phyloP scores from a whole-genome alignment of 2,888 invertebrate species.

The Sturmia bella region DNA sequence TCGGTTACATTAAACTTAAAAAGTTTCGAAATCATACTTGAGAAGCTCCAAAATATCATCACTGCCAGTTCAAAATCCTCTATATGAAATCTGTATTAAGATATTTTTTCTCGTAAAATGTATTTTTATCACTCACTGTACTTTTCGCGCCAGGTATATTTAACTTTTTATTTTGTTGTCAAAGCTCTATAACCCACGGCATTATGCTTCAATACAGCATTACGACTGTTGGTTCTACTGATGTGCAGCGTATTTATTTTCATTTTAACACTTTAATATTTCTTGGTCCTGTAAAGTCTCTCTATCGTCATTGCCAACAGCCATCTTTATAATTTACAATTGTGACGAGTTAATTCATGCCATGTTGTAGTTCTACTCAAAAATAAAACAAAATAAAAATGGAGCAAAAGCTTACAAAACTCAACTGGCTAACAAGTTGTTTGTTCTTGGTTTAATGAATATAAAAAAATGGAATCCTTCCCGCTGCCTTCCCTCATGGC shows the following conservation, averaged over 20 bases:
- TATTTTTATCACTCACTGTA: conserved; percentile 26
- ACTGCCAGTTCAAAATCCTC: too few relatives aligned
- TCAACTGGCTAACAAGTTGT: conserved; percentile 68
- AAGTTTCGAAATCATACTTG: too few relatives aligned
- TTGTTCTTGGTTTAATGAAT: conserved; percentile 52
- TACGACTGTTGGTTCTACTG: conserved; percentile 55
- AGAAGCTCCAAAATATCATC: too few relatives aligned
- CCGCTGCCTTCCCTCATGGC: conserved; percentile 27
- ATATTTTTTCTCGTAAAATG: too few relatives aligned
- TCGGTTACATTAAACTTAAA: too few relatives aligned
- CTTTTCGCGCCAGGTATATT: conserved; percentile 6
- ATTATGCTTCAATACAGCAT: conserved; percentile 37
- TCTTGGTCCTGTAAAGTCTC: conserved; percentile 19
- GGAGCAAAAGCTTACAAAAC: conserved; percentile 25
- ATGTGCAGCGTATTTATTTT: conserved; percentile 61
- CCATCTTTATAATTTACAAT: conserved; percentile 68
- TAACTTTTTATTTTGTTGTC: conserved; percentile 22
- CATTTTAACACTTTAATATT: conserved; percentile 67
- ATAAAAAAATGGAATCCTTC: conserved; percentile 3
- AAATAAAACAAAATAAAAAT: conserved; percentile 16
- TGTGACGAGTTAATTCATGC: conserved; percentile 70
- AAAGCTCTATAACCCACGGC: conserved; percentile 49
- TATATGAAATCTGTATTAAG: too few relatives aligned
- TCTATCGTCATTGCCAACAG: conserved; percentile 57
- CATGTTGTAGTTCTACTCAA: conserved; percentile 44